phyloP scores from a whole-genome alignment of 2,113 vertebrate species.

The Benitochromis conjunctus region DNA sequence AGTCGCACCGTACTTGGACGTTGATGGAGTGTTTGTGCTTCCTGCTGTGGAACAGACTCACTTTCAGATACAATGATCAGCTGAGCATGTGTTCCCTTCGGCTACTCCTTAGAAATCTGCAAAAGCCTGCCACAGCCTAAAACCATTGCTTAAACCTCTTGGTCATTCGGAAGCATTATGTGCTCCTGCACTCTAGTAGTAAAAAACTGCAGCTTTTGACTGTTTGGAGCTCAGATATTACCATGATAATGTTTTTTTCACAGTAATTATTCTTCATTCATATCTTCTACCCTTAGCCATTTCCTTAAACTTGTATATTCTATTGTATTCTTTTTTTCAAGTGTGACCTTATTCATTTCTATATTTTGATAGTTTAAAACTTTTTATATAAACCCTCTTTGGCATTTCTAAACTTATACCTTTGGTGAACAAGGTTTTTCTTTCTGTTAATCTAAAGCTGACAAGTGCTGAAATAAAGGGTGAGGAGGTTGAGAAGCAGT shows the following conservation, averaged over 20 bases:
- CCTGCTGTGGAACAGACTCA: neutral
- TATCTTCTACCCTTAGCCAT: neutral
- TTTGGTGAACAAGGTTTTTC: neutral
- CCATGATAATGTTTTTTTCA: neutral
- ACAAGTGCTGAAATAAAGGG: neutral
- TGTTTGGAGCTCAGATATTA: neutral
- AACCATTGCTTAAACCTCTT: neutral
- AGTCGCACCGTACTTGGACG: neutral
- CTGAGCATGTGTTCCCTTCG: neutral
- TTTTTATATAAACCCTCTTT: neutral
- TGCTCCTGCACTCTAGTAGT: neutral
- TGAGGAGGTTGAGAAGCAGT: conserved; percentile 14
- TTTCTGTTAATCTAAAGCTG: neutral
- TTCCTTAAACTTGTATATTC: neutral
- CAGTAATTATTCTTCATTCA: neutral
- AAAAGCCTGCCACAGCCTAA: neutral
- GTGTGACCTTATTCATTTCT: neutral
- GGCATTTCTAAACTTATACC: neutral
- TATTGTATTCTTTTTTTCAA: neutral
- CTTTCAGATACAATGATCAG: neutral
- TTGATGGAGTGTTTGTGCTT: neutral
- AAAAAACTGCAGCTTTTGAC: neutral
- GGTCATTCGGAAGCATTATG: neutral
- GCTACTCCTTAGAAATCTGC: neutral
- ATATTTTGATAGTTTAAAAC: neutral